Base-by-base conservation (phyloP, 2,113 vertebrate genomes). In the Misgurnus mizolepis region DNA sequence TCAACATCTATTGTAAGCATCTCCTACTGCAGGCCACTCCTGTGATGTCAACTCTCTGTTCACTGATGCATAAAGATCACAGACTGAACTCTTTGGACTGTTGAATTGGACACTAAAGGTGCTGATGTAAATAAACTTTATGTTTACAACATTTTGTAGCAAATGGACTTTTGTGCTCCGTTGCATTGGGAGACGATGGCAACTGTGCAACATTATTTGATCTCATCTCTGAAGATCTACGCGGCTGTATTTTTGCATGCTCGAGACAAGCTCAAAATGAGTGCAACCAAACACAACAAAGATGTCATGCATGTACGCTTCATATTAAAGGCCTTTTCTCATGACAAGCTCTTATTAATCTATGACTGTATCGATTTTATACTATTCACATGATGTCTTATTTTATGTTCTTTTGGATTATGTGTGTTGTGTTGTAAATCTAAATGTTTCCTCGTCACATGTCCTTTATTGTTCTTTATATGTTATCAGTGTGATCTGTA, bases 121-220 rank as follows among this genome's bases (percentile, higher is more conserved):
- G 81, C 83, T 83, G 27, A 76, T 80, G 84, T 86, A 53, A n/a
- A 76, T 60, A 60, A 73, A 79, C 79, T 49, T 71, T 49, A 78
- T 80, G 85, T 90, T 90, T 89, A 88, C 87, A 88, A 86, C 18
- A 66, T 70, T 86, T 84, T 82, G 80, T 86, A 85, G 84, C 84
- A 83, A 50, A 80, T 47, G 62, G 12, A 77, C 77, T 64, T 15
- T 18, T 11, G 80, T 39, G 68, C 68, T 56, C 67, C 84, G 58
- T 82, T 64, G 80, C n/a, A 64, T 62, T 62, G 65, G 14, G 82
- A 78, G 84, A 87, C 83, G 78, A 85, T 81, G 82, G 45, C 34
- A 45, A 71, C 62, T 76, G 75, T 81, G 82, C 80, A 71, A 78
- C 65, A 84, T 72, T n/a, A 64, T 74, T 62, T 78, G 69, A 69